These are phyloP conservation scores for Eulemur mongoz DNA, from an alignment of 2,797 vertebrate species.

Conservation along the genomic window DNA sequence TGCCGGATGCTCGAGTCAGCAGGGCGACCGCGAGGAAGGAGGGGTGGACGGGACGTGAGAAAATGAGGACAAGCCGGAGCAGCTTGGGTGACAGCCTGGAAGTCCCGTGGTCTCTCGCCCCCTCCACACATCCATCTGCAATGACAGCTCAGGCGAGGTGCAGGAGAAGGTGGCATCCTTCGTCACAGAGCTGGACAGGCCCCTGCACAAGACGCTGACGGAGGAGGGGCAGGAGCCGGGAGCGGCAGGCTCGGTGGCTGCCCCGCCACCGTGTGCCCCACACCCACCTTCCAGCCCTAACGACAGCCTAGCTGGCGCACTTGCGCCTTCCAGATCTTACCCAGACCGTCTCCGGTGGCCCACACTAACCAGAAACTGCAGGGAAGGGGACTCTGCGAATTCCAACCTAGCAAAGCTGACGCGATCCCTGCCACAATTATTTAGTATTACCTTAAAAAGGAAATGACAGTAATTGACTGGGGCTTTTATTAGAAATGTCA, in stretches of 20 bases:
- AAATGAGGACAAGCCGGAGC: rapidly evolving
- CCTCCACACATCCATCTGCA: background rate
- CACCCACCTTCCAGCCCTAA: rapidly evolving
- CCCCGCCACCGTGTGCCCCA: rapidly evolving
- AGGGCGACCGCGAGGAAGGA: background rate
- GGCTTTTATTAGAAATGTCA: background rate
- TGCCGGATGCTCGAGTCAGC: background rate
- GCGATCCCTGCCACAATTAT: background rate
- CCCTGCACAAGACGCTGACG: rapidly evolving
- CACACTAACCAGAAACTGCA: background rate
- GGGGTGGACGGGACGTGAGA: background rate
- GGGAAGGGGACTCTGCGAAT: background rate
- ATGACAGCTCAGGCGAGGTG: background rate
- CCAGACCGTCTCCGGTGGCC: background rate
- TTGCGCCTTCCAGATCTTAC: rapidly evolving
- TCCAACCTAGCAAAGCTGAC: background rate
- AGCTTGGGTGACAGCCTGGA: background rate
- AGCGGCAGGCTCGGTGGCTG: background rate
- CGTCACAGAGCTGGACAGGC: rapidly evolving
- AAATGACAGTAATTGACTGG: background rate
- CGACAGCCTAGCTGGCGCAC: rapidly evolving
- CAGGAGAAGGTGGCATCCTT: background rate
- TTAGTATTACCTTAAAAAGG: background rate
- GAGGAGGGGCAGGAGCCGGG: rapidly evolving
- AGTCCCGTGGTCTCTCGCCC: background rate